Evolutionary conservation across 2,797 vertebrate species (phyloP).

Genomic region (Australoheros facetus): DNA sequence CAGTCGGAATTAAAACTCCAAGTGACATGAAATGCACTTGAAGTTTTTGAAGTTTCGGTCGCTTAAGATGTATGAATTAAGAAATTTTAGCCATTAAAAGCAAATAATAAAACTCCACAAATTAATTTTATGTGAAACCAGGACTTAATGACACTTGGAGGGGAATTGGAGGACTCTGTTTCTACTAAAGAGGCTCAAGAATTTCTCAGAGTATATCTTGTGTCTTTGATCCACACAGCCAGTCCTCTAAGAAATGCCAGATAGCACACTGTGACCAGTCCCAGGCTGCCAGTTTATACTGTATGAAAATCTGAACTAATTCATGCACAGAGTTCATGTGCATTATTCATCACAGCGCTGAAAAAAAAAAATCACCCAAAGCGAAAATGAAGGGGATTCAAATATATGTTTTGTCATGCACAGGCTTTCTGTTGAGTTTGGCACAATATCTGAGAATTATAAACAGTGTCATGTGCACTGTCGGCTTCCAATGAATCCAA

Average conservation of each 20-base stretch:
- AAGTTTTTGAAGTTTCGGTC: not conserved
- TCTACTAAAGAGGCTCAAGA: constrained; percentile 5
- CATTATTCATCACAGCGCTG: constrained; percentile 58
- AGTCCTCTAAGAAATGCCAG: constrained; percentile 36
- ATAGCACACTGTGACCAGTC: constrained; percentile 42
- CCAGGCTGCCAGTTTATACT: constrained; percentile 38
- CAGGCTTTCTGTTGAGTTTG: constrained; percentile 37
- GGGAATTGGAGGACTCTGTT: not conserved
- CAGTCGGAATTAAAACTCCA: not conserved
- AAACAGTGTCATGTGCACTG: constrained; percentile 21
- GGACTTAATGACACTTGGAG: not conserved
- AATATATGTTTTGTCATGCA: constrained; percentile 49
- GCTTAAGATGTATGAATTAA: not conserved
- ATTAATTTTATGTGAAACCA: not conserved
- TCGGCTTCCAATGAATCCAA: constrained; percentile 28
- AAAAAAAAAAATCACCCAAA: constrained; percentile 38
- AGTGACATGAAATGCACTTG: not conserved
- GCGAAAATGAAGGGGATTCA: constrained; percentile 48
- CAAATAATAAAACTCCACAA: not conserved
- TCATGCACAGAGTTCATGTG: constrained; percentile 38
- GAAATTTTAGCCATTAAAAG: not conserved
- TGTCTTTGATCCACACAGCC: constrained; percentile 53
- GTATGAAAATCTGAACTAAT: constrained; percentile 55
- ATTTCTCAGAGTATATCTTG: constrained; percentile 12
- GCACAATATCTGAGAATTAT: constrained; percentile 40